Evolutionary conservation across 1,140 invertebrate species (phyloP).

Genomic region (Lutraria rhynchaena): DNA sequence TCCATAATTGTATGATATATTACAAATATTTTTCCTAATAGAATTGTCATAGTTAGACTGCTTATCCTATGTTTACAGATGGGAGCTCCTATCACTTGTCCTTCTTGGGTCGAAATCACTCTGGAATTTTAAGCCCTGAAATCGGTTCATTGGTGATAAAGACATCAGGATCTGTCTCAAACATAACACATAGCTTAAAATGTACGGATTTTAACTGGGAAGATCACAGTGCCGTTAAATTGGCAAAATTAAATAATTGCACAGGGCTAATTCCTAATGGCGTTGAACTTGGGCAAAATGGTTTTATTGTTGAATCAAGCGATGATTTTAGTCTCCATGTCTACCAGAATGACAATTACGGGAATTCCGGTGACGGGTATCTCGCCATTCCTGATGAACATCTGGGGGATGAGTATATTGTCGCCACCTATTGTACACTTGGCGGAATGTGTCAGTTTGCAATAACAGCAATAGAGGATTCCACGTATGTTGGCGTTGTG

Average conservation of each 20-base stretch:
- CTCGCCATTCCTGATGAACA: conserved; percentile 34
- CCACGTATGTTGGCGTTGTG: conserved; percentile 1
- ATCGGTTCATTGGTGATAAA: background rate
- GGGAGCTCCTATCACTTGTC: too few species aligned
- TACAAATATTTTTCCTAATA: too few species aligned
- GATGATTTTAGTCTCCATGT: conserved; percentile 27
- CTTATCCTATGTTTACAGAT: too few species aligned
- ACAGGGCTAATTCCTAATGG: background rate
- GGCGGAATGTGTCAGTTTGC: conserved; percentile 47
- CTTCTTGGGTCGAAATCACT: too few species aligned
- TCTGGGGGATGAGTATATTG: conserved; percentile 38
- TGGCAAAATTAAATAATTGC: background rate
- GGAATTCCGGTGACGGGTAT: conserved; percentile 21
- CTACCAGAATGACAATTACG: background rate
- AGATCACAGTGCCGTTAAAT: background rate
- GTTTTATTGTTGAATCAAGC: background rate
- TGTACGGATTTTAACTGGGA: background rate
- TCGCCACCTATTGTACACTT: conserved; percentile 45
- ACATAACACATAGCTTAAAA: background rate
- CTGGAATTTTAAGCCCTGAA: too few species aligned
- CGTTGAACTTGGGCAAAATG: background rate
- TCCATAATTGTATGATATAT: too few species aligned
- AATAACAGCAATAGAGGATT: background rate
- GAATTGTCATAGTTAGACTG: too few species aligned
- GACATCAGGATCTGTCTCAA: background rate